Evolutionary conservation across 2,888 invertebrate genomes (phyloP).

Genomic region (Cantharis rustica): DNA sequence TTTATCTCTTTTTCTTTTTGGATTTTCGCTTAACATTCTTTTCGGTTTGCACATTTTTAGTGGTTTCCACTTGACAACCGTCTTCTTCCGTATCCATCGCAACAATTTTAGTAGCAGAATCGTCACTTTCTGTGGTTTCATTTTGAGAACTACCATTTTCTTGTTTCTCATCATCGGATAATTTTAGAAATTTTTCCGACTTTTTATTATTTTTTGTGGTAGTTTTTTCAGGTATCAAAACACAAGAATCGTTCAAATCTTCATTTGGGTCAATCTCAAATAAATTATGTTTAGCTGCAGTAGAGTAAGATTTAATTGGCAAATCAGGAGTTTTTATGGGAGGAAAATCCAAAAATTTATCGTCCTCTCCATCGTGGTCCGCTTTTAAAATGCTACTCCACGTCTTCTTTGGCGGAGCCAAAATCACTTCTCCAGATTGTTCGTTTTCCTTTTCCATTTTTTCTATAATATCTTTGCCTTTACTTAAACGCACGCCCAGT

Average conservation of each 20-base stretch:
- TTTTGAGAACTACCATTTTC: slow-evolving; percentile 59
- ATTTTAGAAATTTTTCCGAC: slow-evolving; percentile 35
- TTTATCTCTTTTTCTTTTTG: slow-evolving; percentile 67
- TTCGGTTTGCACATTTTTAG: slow-evolving; percentile 41
- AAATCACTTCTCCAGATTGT: slow-evolving; percentile 22
- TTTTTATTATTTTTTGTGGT: slow-evolving; percentile 56
- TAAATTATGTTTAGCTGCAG: slow-evolving; percentile 18
- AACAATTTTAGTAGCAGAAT: slow-evolving; percentile 52
- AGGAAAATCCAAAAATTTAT: background rate
- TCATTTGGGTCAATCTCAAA: slow-evolving; percentile 25
- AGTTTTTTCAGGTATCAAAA: slow-evolving; percentile 25
- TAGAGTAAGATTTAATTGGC: slow-evolving; percentile 26
- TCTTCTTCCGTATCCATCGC: slow-evolving; percentile 51
- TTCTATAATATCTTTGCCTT: slow-evolving; percentile 16
- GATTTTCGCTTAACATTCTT: slow-evolving; percentile 61
- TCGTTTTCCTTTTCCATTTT: slow-evolving; percentile 27
- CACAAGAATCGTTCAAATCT: slow-evolving; percentile 10
- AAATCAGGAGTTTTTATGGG: background rate
- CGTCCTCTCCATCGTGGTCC: background rate
- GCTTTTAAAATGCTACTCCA: slow-evolving; percentile 54
- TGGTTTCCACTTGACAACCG: slow-evolving; percentile 45
- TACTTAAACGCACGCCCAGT: slow-evolving; percentile 51
- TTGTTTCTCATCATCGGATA: slow-evolving; percentile 63
- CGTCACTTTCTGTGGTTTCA: slow-evolving; percentile 65
- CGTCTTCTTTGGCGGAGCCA: slow-evolving; percentile 54